Percentiles rank a stretch among this genome's conserved stretches.
These are phyloP conservation scores for Sapayoa aenigma DNA, from an alignment of 2,113 vertebrate genomes.

Conservation along the genomic window DNA sequence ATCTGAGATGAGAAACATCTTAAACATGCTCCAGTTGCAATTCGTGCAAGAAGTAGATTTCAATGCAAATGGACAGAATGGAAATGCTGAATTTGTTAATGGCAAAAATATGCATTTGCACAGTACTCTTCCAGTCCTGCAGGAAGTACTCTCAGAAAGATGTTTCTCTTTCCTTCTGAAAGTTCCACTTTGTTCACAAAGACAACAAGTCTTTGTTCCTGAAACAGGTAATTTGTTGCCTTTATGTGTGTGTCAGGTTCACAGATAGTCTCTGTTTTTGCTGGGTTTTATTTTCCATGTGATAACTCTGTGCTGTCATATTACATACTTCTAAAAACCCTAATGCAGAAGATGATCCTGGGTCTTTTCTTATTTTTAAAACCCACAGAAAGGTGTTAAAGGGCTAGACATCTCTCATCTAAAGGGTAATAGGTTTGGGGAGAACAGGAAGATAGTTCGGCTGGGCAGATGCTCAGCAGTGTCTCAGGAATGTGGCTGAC, in stretches of 20 bases:
- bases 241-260: slow-evolving; percentile 45
- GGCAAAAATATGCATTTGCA: neutral
- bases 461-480: neutral
- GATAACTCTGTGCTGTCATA: slow-evolving; percentile 68
- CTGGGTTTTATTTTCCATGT: slow-evolving; percentile 68
- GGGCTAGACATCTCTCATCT: neutral
- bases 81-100: neutral
- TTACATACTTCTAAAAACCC: neutral
- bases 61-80: neutral
- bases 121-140: neutral
- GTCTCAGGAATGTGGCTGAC: neutral
- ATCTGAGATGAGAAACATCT: neutral
- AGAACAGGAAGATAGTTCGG: neutral
- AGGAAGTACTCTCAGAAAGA: neutral
- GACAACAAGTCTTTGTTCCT: neutral
- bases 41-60: neutral
- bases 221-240: slow-evolving; percentile 54
- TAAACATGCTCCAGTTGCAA: neutral
- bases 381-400: neutral
- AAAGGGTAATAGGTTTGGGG: neutral
- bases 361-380: neutral
- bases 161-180: neutral
- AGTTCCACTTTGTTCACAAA: too few species aligned
- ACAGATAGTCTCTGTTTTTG: slow-evolving; percentile 64
- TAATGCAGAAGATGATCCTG: neutral